Percentiles rank a stretch among this genome's conserved stretches.
Conservation (phyloP, 2,888 invertebrate species). For the Aradus depressus region DNA sequence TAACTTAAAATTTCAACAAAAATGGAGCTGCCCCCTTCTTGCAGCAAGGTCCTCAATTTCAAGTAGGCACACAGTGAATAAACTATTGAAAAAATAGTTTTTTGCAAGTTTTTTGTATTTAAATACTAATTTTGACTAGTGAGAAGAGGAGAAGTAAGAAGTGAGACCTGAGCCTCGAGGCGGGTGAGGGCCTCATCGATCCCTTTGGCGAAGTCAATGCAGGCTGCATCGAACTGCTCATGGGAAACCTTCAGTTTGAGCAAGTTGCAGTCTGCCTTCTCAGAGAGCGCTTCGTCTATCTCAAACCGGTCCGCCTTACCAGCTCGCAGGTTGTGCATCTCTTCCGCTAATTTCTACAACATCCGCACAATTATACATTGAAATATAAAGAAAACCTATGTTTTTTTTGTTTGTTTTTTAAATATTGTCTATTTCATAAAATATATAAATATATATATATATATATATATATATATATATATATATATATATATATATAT, state of each 20-base stretch:
- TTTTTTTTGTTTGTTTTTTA: not conserved
- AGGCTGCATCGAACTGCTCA: constrained; percentile 22
- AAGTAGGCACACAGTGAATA: too few relatives aligned
- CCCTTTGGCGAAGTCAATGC: constrained; percentile 42
- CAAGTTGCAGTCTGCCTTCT: constrained; percentile 25
- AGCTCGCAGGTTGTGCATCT: constrained; percentile 18
- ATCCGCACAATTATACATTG: too few relatives aligned
- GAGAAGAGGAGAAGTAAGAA: not conserved
- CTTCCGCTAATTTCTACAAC: constrained; percentile 37
- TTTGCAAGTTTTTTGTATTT: too few relatives aligned
- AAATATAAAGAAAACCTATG: not conserved
- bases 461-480: too few relatives aligned
- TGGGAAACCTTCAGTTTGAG: constrained; percentile 25
- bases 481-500: too few relatives aligned
- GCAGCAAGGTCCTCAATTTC: too few relatives aligned
- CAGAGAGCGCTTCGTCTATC: constrained; percentile 24
- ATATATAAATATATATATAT: too few relatives aligned
- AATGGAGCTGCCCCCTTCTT: too few relatives aligned
- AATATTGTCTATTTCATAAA: too few relatives aligned
- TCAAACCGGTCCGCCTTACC: constrained; percentile 24
- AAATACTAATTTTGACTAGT: too few relatives aligned
- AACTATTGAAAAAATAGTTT: too few relatives aligned
- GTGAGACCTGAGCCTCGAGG: constrained; percentile 45
- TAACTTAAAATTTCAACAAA: too few relatives aligned
- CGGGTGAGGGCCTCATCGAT: constrained; percentile 53